Base-by-base conservation (phyloP, 2,888 invertebrate genomes). In the Xestia xanthographa region DNA sequence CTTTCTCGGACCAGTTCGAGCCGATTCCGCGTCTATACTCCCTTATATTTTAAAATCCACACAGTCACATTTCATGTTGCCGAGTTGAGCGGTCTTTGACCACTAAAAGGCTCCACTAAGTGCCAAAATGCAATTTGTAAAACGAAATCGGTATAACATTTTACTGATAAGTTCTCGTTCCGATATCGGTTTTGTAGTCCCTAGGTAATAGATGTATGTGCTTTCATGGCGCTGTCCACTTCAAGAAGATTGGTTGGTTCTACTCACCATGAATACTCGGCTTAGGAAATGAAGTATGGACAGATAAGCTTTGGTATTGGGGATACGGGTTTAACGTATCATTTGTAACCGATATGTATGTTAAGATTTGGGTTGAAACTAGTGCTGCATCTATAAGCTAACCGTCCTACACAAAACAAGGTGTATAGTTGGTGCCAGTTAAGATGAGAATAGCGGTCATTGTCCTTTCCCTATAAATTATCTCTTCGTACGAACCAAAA, bases 191-290 rank as follows among this genome's bases (percentile, higher is more conserved):
- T 6, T 12, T 63, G 43, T n/a, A 71, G 58, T 70, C 72, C 72
- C 63, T 60, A 41, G 81, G 17, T 50, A 50, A 66, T 71, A 68
- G 66, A 75, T 69, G 20, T 56, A 22, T 22, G 26, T 43, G 22
- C 68, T 62, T 69, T 75, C 66, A 70, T 53, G n/a, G n/a, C 38
- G 6, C 17, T 63, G 82, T 63, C 75, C 86, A 86, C 85, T 86
- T 60, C 45, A 86, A 78, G 69, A 76, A 76, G 74, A 79, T 82
- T 77, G 77, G 69, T 77, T 41, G 75, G 48, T 17, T 53, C n/a
- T n/a, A 63, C 43, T 63, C 41, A 48, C 48, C 38, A 66, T 69
- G 66, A 72, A 75, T 79, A 63, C 67, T 17, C 34, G 26, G 63
- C 22, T 63, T 58, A 26, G 22, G 43, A 29, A 26, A 22, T 26